Conservation (phyloP, 2,888 invertebrate genomes). For the Drosophila hamatofila region DNA sequence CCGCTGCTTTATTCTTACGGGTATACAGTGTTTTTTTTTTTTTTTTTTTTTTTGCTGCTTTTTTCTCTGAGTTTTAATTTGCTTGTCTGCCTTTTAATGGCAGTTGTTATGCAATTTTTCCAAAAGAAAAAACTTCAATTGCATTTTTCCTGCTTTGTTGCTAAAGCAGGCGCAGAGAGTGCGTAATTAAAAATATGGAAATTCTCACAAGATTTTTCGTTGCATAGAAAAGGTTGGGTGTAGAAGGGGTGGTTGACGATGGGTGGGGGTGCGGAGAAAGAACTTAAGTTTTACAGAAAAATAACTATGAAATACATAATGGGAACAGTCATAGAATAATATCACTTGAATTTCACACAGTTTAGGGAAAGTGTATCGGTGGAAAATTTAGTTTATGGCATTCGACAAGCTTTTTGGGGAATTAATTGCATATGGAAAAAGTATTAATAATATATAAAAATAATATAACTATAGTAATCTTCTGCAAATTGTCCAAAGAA, state of each 20-base stretch:
- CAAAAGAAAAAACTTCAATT: slow-evolving; percentile 65
- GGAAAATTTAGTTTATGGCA: too few relatives aligned
- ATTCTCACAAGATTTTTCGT: slow-evolving; percentile 22
- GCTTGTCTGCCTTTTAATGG: slow-evolving; percentile 79
- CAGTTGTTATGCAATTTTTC: slow-evolving; percentile 72
- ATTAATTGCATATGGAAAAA: too few relatives aligned
- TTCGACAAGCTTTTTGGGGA: too few relatives aligned
- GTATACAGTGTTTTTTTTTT: slow-evolving; percentile 25
- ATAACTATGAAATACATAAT: too few relatives aligned
- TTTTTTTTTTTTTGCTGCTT: slow-evolving; percentile 6
- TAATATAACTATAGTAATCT: too few relatives aligned
- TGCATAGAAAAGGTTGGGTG: background rate
- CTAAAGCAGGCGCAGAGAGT: slow-evolving; percentile 42
- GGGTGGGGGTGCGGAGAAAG: background rate
- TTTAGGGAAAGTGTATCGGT: too few relatives aligned
- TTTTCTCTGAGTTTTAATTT: slow-evolving; percentile 69
- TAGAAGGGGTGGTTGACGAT: fast-evolving
- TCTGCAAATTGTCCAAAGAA: too few relatives aligned
- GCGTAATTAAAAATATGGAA: slow-evolving; percentile 74
- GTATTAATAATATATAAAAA: too few relatives aligned
- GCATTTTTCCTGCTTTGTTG: slow-evolving; percentile 46
- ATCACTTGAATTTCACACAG: too few relatives aligned
- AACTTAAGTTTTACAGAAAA: background rate
- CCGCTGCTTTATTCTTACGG: slow-evolving; percentile 47
- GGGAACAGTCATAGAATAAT: too few relatives aligned